Evolutionary conservation across 2,113 vertebrate species (phyloP).

Genomic region (Trichechus manatus): DNA sequence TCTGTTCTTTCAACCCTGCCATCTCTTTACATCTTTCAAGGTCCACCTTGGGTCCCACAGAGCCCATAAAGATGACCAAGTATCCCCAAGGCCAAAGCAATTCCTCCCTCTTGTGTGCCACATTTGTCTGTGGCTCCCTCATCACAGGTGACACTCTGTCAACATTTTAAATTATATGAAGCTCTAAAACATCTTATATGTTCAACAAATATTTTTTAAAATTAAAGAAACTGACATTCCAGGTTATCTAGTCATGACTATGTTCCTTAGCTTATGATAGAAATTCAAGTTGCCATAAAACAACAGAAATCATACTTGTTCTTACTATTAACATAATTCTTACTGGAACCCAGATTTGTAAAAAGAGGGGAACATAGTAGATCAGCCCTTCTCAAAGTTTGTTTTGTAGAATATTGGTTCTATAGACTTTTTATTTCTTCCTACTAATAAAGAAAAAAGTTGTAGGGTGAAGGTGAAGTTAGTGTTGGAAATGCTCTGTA

Average conservation of each 20-base stretch:
- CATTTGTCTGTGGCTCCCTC: not conserved
- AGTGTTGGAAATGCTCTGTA: not conserved
- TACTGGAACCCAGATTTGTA: not conserved
- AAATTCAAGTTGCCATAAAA: not conserved
- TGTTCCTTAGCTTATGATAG: not conserved
- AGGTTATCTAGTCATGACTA: not conserved
- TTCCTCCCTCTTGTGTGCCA: not conserved
- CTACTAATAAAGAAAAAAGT: not conserved
- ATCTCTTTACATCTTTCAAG: not conserved
- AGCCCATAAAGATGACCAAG: not conserved
- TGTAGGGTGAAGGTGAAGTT: not conserved
- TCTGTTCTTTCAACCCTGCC: not conserved
- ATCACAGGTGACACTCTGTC: not conserved
- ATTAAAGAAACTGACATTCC: not conserved
- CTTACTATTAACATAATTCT: not conserved
- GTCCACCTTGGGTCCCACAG: not conserved
- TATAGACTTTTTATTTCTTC: not conserved
- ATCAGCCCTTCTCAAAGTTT: not conserved
- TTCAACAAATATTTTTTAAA: not conserved
- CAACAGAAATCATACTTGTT: not conserved
- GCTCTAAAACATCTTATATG: not conserved
- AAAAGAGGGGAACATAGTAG: not conserved
- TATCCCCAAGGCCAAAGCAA: not conserved
- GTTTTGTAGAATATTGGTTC: not conserved
- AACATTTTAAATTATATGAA: not conserved